These are phyloP conservation scores for Ornithorhynchus anatinus DNA, from an alignment of 2,113 vertebrate species.

Conservation along the genomic window DNA sequence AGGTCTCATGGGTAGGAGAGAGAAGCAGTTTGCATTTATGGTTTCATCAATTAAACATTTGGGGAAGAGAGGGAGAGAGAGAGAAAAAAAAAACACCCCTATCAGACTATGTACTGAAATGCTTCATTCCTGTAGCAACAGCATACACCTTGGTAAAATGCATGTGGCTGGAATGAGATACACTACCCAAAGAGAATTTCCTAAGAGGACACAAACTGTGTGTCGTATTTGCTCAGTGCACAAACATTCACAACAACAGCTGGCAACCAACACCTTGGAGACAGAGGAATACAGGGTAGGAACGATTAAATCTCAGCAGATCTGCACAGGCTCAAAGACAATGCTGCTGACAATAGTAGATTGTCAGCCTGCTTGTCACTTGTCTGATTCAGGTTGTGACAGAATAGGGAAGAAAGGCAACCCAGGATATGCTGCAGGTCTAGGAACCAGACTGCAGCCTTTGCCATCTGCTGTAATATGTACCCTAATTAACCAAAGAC, in stretches of 20 bases:
- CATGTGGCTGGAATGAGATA: not conserved
- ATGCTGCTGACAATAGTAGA: rapidly evolving
- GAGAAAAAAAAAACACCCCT: too few relatives aligned
- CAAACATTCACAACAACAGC: not conserved
- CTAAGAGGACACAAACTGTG: rapidly evolving
- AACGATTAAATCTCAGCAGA: too few relatives aligned
- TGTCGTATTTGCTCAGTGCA: rapidly evolving
- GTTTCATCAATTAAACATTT: too few relatives aligned
- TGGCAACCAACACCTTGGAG: not conserved
- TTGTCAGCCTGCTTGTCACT: not conserved
- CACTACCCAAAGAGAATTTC: rapidly evolving
- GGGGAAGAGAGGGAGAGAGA: too few relatives aligned
- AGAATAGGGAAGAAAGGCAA: too few relatives aligned
- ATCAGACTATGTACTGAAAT: not conserved
- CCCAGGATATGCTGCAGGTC: not conserved
- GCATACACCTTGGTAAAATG: not conserved
- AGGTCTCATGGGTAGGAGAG: too few relatives aligned
- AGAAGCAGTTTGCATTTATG: too few relatives aligned
- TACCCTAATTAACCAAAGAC: not conserved
- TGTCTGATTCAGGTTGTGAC: not conserved
- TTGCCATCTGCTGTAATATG: not conserved
- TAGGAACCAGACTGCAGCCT: not conserved
- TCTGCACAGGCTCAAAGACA: not conserved
- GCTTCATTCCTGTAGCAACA: not conserved
- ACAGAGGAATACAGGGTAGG: not conserved